Conservation (phyloP, 2,113 vertebrate genomes). For the Phodopus roborovskii region DNA sequence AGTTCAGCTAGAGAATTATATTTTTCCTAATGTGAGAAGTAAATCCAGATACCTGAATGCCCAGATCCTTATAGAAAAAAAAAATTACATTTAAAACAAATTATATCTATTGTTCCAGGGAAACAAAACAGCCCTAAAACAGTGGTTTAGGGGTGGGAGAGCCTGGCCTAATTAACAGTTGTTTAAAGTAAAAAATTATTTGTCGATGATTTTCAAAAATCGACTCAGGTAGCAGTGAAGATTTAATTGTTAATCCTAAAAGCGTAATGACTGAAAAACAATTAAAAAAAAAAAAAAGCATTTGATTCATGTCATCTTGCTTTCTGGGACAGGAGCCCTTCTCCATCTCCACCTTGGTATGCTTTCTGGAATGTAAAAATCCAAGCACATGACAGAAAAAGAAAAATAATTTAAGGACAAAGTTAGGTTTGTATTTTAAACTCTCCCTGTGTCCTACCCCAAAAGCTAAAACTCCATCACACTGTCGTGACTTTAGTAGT, state of each 20-base stretch:
- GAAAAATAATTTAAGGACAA: background rate
- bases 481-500: background rate
- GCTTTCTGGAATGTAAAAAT: background rate
- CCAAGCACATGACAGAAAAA: background rate
- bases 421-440: too few species aligned
- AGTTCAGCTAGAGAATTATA: background rate
- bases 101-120: background rate
- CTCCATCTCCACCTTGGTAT: background rate
- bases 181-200: background rate
- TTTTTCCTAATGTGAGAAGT: background rate
- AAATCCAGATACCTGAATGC: background rate
- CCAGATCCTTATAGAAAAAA: background rate
- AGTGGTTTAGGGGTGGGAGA: background rate
- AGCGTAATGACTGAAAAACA: background rate
- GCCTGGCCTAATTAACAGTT: background rate
- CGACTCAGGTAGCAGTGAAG: background rate
- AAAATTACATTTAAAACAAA: background rate
- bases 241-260: background rate
- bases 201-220: background rate
- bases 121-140: background rate
- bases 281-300: background rate
- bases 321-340: background rate
- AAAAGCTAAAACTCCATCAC: background rate
- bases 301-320: background rate
- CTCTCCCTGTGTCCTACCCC: background rate